Base-by-base conservation (phyloP, 23 tunicate species). In the Clavelina lepadiformis region DNA sequence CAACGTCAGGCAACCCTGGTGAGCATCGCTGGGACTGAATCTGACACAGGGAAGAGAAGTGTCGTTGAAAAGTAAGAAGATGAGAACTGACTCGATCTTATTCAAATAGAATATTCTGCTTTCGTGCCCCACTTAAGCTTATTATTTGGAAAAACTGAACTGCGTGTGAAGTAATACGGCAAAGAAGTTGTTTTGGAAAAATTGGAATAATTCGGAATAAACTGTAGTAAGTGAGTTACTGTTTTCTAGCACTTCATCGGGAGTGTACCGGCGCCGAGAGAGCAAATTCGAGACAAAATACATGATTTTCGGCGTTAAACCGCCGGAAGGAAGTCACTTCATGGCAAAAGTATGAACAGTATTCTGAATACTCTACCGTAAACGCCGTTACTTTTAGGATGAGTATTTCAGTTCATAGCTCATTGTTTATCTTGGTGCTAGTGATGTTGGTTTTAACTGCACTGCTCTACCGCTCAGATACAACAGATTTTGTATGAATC, bases 211-310 rank as follows among this genome's bases (percentile, higher is more conserved):
- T n/a, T n/a, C n/a, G n/a, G n/a, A n/a, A n/a, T n/a, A n/a, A n/a
- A n/a, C n/a, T n/a, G n/a, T n/a, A n/a, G n/a, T n/a, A n/a, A n/a
- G n/a, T n/a, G n/a, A n/a, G n/a, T n/a, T n/a, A n/a, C n/a, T 33
- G 30, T 15, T 38, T 28, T 74, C 19, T 35, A 74, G 71, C 23
- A 37, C 71, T 5, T 25, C 75, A 30, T 78, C 94, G 13, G 79
- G 77, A 29, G 61, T 52, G 24, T 85, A 85, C 72, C 70, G 61
- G 31, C 65, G 79, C 0, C 77, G 95, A 22, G 95, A 86, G 1
- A 73, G 87, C 2, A 87, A 79, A 61, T 79, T 87, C 54, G 96
- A 87, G 11, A 19, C 32, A 24, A 80, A 83, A 53, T 75, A 73
- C 65, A 79, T 79, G 86, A 67, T 79, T 13, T 87, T 87, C 51